Evolutionary conservation across 2,888 invertebrate genomes (phyloP).

Genomic region (Nebria salina): DNA sequence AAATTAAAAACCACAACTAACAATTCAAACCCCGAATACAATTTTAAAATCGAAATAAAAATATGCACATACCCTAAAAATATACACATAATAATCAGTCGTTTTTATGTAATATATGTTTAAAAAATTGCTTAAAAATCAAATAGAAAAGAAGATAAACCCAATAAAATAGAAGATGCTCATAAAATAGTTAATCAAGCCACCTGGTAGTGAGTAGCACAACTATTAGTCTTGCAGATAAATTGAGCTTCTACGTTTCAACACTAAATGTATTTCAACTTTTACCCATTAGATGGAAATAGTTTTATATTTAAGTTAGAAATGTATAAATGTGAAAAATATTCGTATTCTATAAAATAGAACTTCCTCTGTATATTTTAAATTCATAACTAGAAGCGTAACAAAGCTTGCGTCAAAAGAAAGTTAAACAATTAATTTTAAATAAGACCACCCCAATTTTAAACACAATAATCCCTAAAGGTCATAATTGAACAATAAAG

Average conservation of each 20-base stretch:
- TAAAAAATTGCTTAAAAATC: neutral
- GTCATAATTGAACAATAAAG: slow-evolving; percentile 43
- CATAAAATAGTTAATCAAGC: neutral
- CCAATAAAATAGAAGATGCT: neutral
- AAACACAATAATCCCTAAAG: slow-evolving; percentile 42
- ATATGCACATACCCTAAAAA: no score
- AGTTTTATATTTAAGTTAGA: neutral
- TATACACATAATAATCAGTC: no score
- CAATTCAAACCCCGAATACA: neutral
- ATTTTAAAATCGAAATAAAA: no score
- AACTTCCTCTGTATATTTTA: neutral
- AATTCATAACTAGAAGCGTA: neutral
- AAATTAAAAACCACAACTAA: neutral
- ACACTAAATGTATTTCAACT: neutral
- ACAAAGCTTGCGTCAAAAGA: neutral
- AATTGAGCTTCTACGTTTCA: neutral
- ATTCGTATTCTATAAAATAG: no score
- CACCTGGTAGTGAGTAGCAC: slow-evolving; percentile 28
- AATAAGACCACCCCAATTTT: neutral
- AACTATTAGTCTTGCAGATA: neutral
- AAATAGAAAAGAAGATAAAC: neutral
- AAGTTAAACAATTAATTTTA: neutral
- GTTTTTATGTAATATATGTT: no score
- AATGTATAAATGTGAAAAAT: neutral
- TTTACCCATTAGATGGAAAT: neutral